Conservation (phyloP, 2,888 invertebrate genomes). For the Lepidochrysops patricia region DNA sequence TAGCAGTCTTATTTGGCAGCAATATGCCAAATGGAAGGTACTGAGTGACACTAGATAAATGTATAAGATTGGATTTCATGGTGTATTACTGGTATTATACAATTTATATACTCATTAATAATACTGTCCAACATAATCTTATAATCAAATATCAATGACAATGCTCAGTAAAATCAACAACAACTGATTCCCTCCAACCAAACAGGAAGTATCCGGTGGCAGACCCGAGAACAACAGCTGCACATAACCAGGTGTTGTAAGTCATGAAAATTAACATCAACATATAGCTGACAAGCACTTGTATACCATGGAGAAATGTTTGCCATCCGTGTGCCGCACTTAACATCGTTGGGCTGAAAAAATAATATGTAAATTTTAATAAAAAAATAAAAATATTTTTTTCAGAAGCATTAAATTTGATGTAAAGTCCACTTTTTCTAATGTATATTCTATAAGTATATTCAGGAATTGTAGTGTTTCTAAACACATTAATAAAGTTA, state of each 20-base stretch:
- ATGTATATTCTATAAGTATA: no score
- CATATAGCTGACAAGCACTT: conserved; percentile 93
- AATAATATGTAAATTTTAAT: conserved; percentile 18
- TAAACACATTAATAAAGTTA: no score
- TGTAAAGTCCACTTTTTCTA: no score
- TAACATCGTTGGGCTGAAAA: conserved; percentile 85
- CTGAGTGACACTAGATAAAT: no score
- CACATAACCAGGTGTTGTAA: conserved; percentile 94
- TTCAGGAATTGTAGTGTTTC: no score
- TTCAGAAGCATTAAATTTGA: no score
- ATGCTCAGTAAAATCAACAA: conserved; percentile 95
- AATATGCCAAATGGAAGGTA: no score
- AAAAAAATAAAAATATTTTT: conserved; percentile 15
- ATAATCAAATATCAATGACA: conserved; percentile 81
- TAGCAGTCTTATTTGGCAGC: no score
- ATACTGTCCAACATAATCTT: conserved; percentile 34
- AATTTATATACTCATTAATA: conserved; percentile 43
- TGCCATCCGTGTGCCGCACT: conserved; percentile 89
- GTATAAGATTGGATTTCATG: no score
- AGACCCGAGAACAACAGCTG: conserved; percentile 91
- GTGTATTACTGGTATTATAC: no score
- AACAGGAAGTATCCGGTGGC: conserved; percentile 95
- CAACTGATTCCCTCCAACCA: conserved; percentile 95
- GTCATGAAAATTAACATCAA: conserved; percentile 98
- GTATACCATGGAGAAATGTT: conserved; percentile 90